Evolutionary conservation across 1,140 invertebrate species (phyloP).

Genomic region (Neodiprion pinetum): DNA sequence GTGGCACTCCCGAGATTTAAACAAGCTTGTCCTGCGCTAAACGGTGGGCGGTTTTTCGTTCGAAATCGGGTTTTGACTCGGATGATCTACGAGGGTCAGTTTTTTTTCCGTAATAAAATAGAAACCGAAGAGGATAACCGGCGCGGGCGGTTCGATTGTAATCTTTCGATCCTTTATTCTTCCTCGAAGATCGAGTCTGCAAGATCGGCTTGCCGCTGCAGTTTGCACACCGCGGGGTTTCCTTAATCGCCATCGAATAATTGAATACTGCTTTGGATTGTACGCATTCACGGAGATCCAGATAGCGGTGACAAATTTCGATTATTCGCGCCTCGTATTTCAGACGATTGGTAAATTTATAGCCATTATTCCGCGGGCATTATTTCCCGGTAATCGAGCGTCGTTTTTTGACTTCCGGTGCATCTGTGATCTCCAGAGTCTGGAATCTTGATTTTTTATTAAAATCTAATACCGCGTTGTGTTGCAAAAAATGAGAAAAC

Average conservation of each 20-base stretch:
- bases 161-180: not conserved
- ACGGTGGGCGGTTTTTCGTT: too few species aligned
- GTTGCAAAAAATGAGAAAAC: too few species aligned
- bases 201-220: not conserved
- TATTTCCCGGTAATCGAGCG: not conserved
- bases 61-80: not conserved
- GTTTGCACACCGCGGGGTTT: not conserved
- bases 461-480: too few species aligned
- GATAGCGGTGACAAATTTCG: constrained; percentile 20
- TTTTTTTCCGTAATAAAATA: not conserved
- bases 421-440: too few species aligned
- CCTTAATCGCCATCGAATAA: not conserved
- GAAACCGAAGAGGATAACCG: not conserved
- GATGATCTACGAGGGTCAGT: not conserved
- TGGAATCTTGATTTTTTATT: too few species aligned
- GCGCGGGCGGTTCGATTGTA: not conserved
- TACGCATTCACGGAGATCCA: not conserved
- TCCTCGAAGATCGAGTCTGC: not conserved
- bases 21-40: too few species aligned
- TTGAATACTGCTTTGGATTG: not conserved
- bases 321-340: not conserved
- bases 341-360: not conserved
- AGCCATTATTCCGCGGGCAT: not conserved
- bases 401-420: not conserved
- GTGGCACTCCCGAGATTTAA: too few species aligned